Conservation (phyloP, 1,140 invertebrate genomes). For the Nylanderia fulva region DNA sequence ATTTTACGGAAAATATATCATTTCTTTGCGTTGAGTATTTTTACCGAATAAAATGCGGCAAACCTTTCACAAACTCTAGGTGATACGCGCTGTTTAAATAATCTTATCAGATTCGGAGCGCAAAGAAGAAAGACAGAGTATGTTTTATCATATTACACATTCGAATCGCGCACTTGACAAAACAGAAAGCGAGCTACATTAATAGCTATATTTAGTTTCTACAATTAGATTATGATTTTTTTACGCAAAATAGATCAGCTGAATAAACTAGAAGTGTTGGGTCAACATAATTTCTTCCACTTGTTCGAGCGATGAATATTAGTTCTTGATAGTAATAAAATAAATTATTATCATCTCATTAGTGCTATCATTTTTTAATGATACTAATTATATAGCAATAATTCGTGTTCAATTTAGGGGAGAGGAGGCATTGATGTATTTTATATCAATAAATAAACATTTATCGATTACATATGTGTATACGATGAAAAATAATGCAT, state of each 20-base stretch:
- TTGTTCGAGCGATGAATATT: background rate
- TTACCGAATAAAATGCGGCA: slow-evolving; percentile 4
- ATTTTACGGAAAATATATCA: slow-evolving; percentile 40
- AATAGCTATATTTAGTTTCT: background rate
- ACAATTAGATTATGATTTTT: background rate
- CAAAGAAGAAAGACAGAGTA: background rate
- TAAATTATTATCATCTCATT: background rate
- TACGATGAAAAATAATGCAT: background rate
- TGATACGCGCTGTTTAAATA: slow-evolving; percentile 30
- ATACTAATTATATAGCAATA: background rate
- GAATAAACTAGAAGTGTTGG: background rate
- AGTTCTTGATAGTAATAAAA: background rate
- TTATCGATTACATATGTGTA: background rate
- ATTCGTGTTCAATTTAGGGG: background rate
- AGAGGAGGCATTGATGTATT: background rate
- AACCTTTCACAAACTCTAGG: slow-evolving; percentile 6
- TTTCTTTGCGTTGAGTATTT: background rate
- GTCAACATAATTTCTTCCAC: background rate
- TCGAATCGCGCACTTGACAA: slow-evolving; percentile 7
- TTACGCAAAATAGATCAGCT: background rate
- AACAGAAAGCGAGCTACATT: slow-evolving; percentile 14
- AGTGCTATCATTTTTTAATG: background rate
- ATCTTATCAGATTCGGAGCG: slow-evolving; percentile 33
- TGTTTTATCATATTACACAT: slow-evolving; percentile 6
- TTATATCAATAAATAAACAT: background rate